Conservation (phyloP, 2,888 invertebrate species). For the Nematopogon swammerdamellus region DNA sequence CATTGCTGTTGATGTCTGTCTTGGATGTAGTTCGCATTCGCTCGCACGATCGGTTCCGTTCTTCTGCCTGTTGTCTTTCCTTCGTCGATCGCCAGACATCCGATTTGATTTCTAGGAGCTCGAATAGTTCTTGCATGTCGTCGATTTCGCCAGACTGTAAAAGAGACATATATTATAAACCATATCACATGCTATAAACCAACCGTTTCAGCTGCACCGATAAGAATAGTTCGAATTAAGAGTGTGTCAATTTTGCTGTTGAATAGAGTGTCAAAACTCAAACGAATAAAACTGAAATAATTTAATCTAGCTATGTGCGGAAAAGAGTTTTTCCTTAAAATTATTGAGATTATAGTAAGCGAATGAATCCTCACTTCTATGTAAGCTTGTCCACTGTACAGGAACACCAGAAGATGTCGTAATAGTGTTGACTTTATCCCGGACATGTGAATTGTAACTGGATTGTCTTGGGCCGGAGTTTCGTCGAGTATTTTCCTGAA, state of each 20-base stretch:
- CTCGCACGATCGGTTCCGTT: constrained; percentile 47
- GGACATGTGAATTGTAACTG: constrained; percentile 80
- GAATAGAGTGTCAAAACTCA: constrained; percentile 1
- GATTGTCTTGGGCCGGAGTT: constrained; percentile 65
- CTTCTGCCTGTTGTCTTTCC: constrained; percentile 48
- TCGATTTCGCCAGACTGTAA: constrained; percentile 75
- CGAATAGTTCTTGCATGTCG: constrained; percentile 78
- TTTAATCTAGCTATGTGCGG: too few species aligned
- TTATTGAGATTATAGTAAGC: too few species aligned
- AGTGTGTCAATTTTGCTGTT: too few species aligned
- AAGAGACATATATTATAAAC: too few species aligned
- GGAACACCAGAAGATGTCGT: constrained; percentile 77
- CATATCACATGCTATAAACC: constrained; percentile 9
- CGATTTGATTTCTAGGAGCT: constrained; percentile 80
- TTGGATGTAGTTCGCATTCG: constrained; percentile 45
- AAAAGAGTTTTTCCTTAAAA: too few species aligned
- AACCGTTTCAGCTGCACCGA: constrained; percentile 11
- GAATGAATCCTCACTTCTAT: constrained; percentile 76
- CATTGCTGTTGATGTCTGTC: constrained; percentile 52
- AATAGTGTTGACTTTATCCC: constrained; percentile 78
- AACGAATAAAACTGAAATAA: background rate
- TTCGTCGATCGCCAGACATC: constrained; percentile 68
- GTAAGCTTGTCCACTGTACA: constrained; percentile 83
- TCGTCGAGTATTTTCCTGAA: constrained; percentile 68
- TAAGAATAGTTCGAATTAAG: too few species aligned